Evolutionary conservation across 2,797 vertebrate genomes (phyloP), one percentile per base, ranked within the genome.

Genomic region (Brachyrhaphis roseni): DNA sequence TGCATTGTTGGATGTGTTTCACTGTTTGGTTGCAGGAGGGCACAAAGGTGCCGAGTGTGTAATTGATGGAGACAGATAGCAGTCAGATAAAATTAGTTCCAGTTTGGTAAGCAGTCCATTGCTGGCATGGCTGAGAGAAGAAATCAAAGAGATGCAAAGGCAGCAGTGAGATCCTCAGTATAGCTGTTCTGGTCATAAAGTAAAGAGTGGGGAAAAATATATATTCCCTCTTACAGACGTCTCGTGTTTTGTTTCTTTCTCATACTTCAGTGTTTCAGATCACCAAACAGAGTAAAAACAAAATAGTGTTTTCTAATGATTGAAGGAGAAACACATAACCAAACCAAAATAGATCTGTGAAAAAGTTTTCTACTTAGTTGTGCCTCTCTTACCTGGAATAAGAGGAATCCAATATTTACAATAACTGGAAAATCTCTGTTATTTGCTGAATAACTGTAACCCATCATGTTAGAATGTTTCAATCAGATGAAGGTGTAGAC

Each of bases 51-150:
- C 81, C 80, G 26, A 77, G 89, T 90, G 90, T 92, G 90, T 93
- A 93, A 94, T 91, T 93, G 91, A 93, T 90, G 81, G 82, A 92
- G 94, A 93, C 91, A 93, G 91, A 94, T 93, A 93, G 92, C 90
- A 93, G 93, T 94, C 93, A 92, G 89, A 92, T 89, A 87, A 91
- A 91, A 94, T 94, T 93, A 94, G 93, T 93, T 95, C 90, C 80
- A 76, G 89, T 80, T 86, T 88, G 82, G 89, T 88, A 91, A 90
- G 86, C 91, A 90, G 91, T 90, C 82, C 87, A 84, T 89, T 53
- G 64, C 72, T 79, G 82, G 72, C 78, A 70, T 62, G 74, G 80
- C 86, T 90, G 88, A 91, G 51, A 59, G 83, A 83, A 78, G 81
- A 84, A 84, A 88, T 81, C 72, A 74, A 64, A 88, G 82, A 83